Conservation (phyloP, 2,888 invertebrate genomes). For the Drosophila anomelani region DNA sequence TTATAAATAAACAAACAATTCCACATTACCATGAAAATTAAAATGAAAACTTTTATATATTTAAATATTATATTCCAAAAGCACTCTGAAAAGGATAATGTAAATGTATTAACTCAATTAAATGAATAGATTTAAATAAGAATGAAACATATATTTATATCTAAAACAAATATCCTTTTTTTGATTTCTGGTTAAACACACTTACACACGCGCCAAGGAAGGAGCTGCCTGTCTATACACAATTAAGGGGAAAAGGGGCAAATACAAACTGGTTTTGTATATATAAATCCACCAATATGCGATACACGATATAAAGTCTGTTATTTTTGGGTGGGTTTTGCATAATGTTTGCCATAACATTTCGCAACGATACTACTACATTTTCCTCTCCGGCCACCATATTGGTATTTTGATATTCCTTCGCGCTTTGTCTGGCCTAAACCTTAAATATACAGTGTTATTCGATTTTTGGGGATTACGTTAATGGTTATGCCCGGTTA, state of each 20-base stretch:
- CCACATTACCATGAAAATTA: not conserved
- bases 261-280: constrained; percentile 5
- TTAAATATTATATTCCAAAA: not conserved
- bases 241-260: constrained; percentile 8
- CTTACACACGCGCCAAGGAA: constrained; percentile 1
- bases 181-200: not conserved
- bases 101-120: not conserved
- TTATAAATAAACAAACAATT: too few relatives aligned
- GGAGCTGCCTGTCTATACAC: constrained; percentile 20
- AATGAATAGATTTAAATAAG: not conserved
- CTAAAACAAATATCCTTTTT: too few relatives aligned
- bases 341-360: constrained; percentile 47
- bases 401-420: constrained; percentile 48
- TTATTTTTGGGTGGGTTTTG: constrained; percentile 64
- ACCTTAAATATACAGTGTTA: constrained; percentile 28
- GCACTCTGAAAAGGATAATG: too few relatives aligned
- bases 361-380: not conserved
- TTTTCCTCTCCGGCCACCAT: not conserved
- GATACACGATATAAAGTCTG: constrained; percentile 10
- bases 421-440: constrained; percentile 18
- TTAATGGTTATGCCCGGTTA: constrained; percentile 31
- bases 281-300: constrained; percentile 6
- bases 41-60: not conserved
- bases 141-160: too few relatives aligned
- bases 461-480: constrained; percentile 15